Evolutionary conservation across 2,113 vertebrate species (phyloP), one percentile per base, ranked within the genome.

Genomic region (Pholis gunnellus): DNA sequence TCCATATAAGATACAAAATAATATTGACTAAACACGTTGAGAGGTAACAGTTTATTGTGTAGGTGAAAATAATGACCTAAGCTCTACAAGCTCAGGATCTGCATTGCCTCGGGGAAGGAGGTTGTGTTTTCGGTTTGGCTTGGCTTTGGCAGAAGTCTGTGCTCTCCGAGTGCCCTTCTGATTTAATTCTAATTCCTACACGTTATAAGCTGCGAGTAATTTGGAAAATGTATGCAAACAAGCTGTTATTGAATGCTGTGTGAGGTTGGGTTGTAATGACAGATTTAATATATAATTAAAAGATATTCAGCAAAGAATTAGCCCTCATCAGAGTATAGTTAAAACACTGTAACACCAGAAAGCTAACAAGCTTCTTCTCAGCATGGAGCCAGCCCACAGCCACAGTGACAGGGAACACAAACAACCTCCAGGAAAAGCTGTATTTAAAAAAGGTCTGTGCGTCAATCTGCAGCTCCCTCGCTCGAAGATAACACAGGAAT

Each of bases 301-400:
- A 80, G 65, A 61, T 86, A 88, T 88, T 84, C 65, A 69, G 78
- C 0, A 29, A 29, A 61, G 81, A 81, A 71, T 78, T 73, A 44
- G 60, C 31, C 9, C 78, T 89, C 69, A 67, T 81, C 73, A 79
- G 85, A 57, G 54, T 66, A 25, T 48, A 78, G 77, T 78, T 90
- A 63, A 82, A 72, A 56, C 25, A 11, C 22, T 38, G 68, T 38
- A 68, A 63, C 77, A 68, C 40, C 57, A 72, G 78, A 79, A 61
- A 80, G 9, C 75, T 74, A 88, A 86, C 82, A 46, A 88, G 84
- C 89, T 59, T 72, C 46, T 40, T 72, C 78, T 80, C 84, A 85
- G 84, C 81, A 9, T 69, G 84, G 65, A 52, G 57, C 79, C 71
- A 50, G 68, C 75, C 57, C 70, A 74, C 71, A 78, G 83, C 75